phyloP scores from a whole-genome alignment of 2,888 invertebrate species.

The Lochmaea capreae region DNA sequence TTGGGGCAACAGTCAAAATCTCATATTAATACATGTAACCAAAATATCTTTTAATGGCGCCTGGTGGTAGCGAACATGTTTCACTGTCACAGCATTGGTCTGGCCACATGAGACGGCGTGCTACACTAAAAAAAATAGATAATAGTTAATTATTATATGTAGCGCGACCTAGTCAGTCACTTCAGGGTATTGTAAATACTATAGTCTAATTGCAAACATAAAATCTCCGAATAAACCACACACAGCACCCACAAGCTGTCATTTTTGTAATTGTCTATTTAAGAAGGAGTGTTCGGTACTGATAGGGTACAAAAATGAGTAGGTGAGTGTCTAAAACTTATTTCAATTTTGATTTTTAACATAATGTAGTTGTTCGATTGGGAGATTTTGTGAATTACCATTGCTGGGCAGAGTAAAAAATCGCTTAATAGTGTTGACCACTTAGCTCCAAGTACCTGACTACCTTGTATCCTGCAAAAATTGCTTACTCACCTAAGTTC shows the following conservation, averaged over 20 bases:
- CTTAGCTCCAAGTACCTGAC: conserved; percentile 65
- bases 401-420: conserved; percentile 61
- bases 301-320: not conserved
- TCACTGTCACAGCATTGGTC: conserved; percentile 49
- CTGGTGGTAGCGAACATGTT: conserved; percentile 53
- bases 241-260: not conserved
- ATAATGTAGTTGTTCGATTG: conserved; percentile 9
- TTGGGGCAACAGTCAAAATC: conserved; percentile 39
- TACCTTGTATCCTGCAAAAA: conserved; percentile 53
- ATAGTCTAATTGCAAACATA: conserved; percentile 60
- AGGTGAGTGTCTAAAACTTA: conserved; percentile 1
- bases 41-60: conserved; percentile 62
- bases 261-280: not conserved
- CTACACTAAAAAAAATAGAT: conserved; percentile 44
- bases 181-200: conserved; percentile 68
- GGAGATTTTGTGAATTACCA: conserved; percentile 51
- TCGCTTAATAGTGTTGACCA: conserved; percentile 59
- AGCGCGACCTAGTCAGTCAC: conserved; percentile 61
- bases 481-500: conserved; percentile 48
- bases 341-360: not conserved
- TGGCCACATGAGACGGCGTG: conserved; percentile 41
- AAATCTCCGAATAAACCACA: conserved; percentile 9
- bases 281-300: too few species aligned
- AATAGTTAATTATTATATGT: conserved; percentile 44
- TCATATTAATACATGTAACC: conserved; percentile 56